Base-by-base conservation (phyloP, 2,113 vertebrate species). In the Atlantisia rogersi region DNA sequence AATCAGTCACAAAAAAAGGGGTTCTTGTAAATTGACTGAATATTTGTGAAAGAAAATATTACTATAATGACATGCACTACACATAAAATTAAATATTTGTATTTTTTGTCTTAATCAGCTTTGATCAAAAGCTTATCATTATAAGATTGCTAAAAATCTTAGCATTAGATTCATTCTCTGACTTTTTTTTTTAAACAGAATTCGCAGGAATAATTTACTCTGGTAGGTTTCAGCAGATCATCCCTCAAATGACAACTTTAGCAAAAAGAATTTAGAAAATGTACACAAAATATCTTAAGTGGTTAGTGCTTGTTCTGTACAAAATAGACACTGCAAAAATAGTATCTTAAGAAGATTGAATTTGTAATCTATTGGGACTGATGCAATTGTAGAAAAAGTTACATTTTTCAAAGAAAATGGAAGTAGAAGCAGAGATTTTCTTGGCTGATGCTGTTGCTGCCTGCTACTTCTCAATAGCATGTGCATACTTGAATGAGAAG, bases 151-250 rank as follows among this genome's bases (percentile, higher is more conserved):
- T 8, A 25, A 24, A 77, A 62, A 11, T 9, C 11, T 24, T 32
- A 6, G 5, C 40, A 25, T 50, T 79, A 14, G 15, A 37, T 58
- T 3, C 6, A 6, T 44, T 79, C 21, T 83, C 42, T 42, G 10
- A 8, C 26, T 50, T 11, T 6, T 55, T 18, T 52, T 65, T 78
- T 60, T 73, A 83, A 86, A 82, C 64, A 90, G 79, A 65, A 42
- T 96, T 96, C 69, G 70, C 77, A 79, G 42, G 52, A 94, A 82
- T 94, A 69, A 90, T 88, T 95, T 87, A 24, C 52, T 89, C 62
- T 80, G 44, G 20, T 78, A 71, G 29, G 19, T 95, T 97, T 96
- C 94, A 97, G 69, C 80, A 96, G 60, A 95, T 92, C 59, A 88
- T 94, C 71, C 58, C 94, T 93, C 95, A 94, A 97, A 92, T 89